A percentile compares a stretch with the other conserved stretches of the same genome.
These are phyloP conservation scores for Zoanthus sansibaricus DNA, from an alignment of 92 coral and sea anemone species.

Conservation along the genomic window DNA sequence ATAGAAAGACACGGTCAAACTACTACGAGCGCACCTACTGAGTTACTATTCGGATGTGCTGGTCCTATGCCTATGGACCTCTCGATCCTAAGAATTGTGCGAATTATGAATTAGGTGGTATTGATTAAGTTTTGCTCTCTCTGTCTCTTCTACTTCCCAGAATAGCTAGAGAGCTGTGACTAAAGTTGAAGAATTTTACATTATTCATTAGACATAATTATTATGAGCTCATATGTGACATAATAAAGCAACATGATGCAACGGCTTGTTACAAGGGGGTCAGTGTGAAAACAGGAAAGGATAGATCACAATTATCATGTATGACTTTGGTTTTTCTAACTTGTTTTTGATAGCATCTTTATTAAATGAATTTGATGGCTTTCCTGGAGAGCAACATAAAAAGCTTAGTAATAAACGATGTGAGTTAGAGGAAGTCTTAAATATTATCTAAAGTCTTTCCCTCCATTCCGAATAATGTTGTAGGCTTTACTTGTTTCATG, in stretches of 20 bases:
- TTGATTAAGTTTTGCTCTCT: no score
- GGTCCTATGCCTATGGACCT: no score
- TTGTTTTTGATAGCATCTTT: not conserved
- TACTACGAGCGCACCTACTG: no score
- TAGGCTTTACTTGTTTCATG: no score
- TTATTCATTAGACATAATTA: not conserved
- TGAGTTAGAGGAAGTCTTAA: not conserved
- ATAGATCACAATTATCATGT: constrained; percentile 9
- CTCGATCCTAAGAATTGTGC: no score
- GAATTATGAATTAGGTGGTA: no score
- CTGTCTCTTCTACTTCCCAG: no score
- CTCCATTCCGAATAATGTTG: no score
- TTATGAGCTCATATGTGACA: not conserved
- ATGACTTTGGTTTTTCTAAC: not conserved
- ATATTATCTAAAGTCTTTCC: no score
- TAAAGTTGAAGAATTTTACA: not conserved
- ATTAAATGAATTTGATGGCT: not conserved
- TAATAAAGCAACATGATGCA: not conserved
- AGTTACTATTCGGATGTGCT: no score
- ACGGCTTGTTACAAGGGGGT: not conserved
- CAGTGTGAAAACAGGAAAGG: not conserved
- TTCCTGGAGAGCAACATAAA: not conserved
- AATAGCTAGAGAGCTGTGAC: not conserved
- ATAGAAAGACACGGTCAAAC: no score
- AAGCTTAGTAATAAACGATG: not conserved